Evolutionary conservation across 2,888 invertebrate species (phyloP), one percentile per base, ranked within the genome.

Genomic region (Sthenelais limicola): DNA sequence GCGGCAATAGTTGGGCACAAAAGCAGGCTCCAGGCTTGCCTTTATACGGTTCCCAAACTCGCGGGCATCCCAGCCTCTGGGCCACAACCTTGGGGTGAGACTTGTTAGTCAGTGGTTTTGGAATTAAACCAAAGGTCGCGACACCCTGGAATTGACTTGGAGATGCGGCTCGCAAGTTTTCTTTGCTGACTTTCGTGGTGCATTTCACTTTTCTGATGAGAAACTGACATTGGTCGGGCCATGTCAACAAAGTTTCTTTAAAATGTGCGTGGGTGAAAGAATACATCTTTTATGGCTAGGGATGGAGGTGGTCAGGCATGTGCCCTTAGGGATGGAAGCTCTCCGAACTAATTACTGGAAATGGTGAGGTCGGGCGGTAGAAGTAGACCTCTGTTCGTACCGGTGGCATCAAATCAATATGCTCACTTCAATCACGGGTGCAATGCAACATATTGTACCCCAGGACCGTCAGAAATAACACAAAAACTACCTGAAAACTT

Each of bases 191-290:
- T 51, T 43, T 9, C 9, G 9, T 9, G 43, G 43, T 18, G 43
- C 43, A 18, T 43, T 51, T 51, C n/a, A 5, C 51, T 24, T 5
- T n/a, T 24, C 38, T 62, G 62, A 62, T 62, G 62, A 62, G 62
- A 38, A 54, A 9, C 51, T n/a, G 51, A 5, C 21, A n/a, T 51
- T 5, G 51, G 51, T n/a, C 5, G 51, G 24, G 51, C 21, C 7
- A n/a, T 51, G 51, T 51, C 51, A 51, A 51, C 51, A 51, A 51
- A 51, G 51, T 51, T 51, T n/a, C 51, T n/a, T n/a, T 24, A 51
- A n/a, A 51, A 5, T 51, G 9, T n/a, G 51, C 18, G 51, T 21
- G 51, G 9, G 7, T 24, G 7, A 24, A 5, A 51, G 51, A 51
- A 51, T 21, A 24, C 56, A 9, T 56, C n/a, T 56, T 32, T 56